Evolutionary conservation across 2,113 vertebrate species (phyloP), one percentile per base, ranked within the genome.

Genomic region (Spheniscus mendiculus): DNA sequence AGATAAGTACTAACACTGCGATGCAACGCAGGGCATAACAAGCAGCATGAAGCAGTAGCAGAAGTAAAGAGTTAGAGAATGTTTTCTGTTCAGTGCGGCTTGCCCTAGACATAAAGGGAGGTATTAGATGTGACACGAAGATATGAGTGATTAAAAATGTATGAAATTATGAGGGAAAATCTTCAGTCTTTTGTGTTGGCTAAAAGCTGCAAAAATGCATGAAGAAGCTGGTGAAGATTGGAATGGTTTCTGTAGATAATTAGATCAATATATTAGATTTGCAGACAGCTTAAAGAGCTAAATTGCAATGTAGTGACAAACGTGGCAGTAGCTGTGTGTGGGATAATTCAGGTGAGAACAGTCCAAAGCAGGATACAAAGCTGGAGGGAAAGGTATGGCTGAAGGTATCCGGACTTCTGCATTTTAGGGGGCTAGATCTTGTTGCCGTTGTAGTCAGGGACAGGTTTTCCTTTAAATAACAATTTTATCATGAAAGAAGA

Each of bases 1-100:
- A 34, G 91, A 42, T 16, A 23, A 58, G 77, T 13, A 6, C 23
- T 19, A 9, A 29, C 1, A 1, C 53, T 5, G 87, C 13, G 3
- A 1, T 7, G 44, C 20, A 22, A 9, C 0, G 2, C 5, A 8
- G 49, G 50, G 47, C 49, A 2, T 6, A 10, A 30, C 62, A 7
- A 32, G 34, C 44, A n/a, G 29, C 61, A 4, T 1, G 14, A 13
- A 34, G 82, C 44, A 45, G 45, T 1, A 15, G 74, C 56, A 32
- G 29, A 56, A 47, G 44, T 13, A 27, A 45, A 34, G 47, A 18
- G 53, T 1, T 36, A 67, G 10, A 30, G 34, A 22, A 16, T 6
- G 20, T 16, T 47, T 70, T 15, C 6, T 36, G 63, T 12, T 34
- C 50, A 6, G 11, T 6, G 61, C 5, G 5, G n/a, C 21, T 72